Evolutionary conservation across 2,797 vertebrate genomes (phyloP), one percentile per base, ranked within the genome.

Genomic region (Sitta carolinensis): DNA sequence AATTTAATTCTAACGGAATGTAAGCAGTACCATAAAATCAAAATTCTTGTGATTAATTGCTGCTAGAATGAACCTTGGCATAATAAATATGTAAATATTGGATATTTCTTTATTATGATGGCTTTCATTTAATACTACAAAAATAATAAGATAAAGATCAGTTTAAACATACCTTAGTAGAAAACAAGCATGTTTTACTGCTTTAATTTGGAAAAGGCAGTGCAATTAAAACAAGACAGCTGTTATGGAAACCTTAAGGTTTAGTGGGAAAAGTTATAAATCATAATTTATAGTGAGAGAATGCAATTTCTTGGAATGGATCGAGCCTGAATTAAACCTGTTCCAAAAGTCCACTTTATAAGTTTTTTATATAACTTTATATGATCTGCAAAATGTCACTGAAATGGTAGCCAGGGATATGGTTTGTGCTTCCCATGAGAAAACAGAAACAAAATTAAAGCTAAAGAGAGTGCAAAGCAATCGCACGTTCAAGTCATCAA

Each of bases 281-380:
- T 93, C 59, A 74, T 83, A 54, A 82, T 95, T 95, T 95, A 90
- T 90, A 70, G 80, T 32, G n/a, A 90, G 21, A 85, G 43, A 92
- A 91, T 73, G 40, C 22, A 83, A 62, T 92, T 89, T 91, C 62
- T 92, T 85, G 54, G 75, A 94, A 86, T 57, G 32, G 52, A 91
- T 84, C 32, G 90, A 79, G 26, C 59, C 48, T 87, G 48, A 93
- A 91, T 73, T 89, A 93, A 94, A 93, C 21, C 21, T 80, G 10
- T 17, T 93, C 20, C 32, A 87, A 69, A 91, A 78, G n/a, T n/a
- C 8, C 21, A 83, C 32, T 83, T 70, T 30, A 5, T 75, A 92
- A 85, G 64, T 42, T 85, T 81, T 78, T 89, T 36, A 34, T 67
- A 47, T 51, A 83, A 43, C 40, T 89, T 38, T 75, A 18, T 63